Base-by-base conservation (phyloP, 2,888 invertebrate genomes). In the Entomobrya proxima region DNA sequence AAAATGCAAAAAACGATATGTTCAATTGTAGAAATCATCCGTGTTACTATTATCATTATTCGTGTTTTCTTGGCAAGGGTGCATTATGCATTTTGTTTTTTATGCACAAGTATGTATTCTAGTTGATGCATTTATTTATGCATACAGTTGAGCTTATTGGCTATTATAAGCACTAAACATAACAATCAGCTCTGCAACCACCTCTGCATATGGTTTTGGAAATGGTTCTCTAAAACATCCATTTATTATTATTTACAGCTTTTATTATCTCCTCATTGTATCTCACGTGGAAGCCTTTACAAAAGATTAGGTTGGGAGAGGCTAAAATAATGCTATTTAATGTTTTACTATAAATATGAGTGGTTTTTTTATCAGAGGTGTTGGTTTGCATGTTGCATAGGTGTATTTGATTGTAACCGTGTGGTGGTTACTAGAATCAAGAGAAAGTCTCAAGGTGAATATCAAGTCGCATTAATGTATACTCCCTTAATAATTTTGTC, bases 371-470 rank as follows among this genome's bases (percentile, higher is more conserved):
- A 9, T 5, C 27, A 27, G 27, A 55, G 11, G 55, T 55, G 37
- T 37, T 64, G n/a, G n/a, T 61, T 64, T 64, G 27, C 27, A 21
- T 21, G n/a, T 37, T 30, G 11, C 47, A 47, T n/a, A 21, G 15
- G 24, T 55, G 11, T 27, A 55, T 55, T 55, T 37, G 37, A 18
- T 64, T 35, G 18, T 64, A 13, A 37, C 37, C 37, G 67, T 37
- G 21, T 21, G 7, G 47, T 4, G n/a, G 32, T 58, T 58, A 21
- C n/a, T 67, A 67, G 32, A 72, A 72, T n/a, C n/a, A 47, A 76
- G 76, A 52, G 76, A 76, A 76, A 76, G 76, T 52, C 55, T 55
- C 76, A 76, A 76, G 76, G 76, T 76, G 76, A 76, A 35, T 37
- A 55, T 35, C 58, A 58, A 18, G 64, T 64, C 32, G 21, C 37